Base-by-base conservation (phyloP, 2,797 vertebrate species). In the Neosilurus mollespiculum region DNA sequence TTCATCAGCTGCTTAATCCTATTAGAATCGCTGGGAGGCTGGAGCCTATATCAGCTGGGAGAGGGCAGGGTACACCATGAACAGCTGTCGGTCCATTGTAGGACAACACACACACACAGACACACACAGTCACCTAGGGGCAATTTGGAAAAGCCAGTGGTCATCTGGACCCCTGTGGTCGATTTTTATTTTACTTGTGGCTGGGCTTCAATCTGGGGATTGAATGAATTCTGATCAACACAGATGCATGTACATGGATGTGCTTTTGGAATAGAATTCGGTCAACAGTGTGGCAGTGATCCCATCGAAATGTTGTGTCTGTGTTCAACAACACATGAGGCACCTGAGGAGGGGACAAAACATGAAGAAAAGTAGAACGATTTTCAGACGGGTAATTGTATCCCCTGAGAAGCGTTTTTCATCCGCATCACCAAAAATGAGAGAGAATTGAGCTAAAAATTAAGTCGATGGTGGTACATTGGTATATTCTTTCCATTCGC, bases 321-420 rank as follows among this genome's bases (percentile, higher is more conserved):
- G 12, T 11, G 9, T 72, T 66, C 61, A 77, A 59, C 64, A 85
- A 56, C 69, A 69, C 34, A 61, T 30, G 34, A 30, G 77, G 10
- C 1, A 76, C 54, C 61, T 79, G 9, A 14, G 61, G 64, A 43
- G 71, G 43, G 53, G 11, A 34, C 51, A 84, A 62, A 56, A 77
- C 53, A 30, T 30, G 26, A 62, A 12, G 53, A 81, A 26, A 69
- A 76, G 71, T 14, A 18, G 22, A 51, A 49, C 1, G 0, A 53
- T 76, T 69, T 69, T 43, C n/a, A 34, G 12, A 51, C 61, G 18
- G 24, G 10, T 70, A 81, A 84, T 81, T 84, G 59, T 43, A 43
- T 43, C 37, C 37, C 37, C 37, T 43, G 37, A 2, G 6, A 43
- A 43, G 37, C 6, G 37, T 43, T 43, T 43, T 43, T 43, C 37